Conservation (phyloP, 2,888 invertebrate genomes). For the Microctonus hyperodae region DNA sequence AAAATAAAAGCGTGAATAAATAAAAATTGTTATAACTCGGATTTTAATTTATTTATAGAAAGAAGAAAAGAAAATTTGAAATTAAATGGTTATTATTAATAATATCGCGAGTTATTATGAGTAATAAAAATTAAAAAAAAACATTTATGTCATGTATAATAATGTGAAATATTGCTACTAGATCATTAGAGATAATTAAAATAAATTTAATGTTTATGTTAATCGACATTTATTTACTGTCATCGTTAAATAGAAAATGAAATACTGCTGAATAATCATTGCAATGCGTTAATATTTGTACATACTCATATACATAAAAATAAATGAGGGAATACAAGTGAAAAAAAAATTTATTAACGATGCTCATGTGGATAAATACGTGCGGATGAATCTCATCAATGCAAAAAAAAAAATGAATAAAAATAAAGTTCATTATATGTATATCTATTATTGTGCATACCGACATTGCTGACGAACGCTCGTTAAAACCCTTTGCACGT, state of each 20-base stretch:
- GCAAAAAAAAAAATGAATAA: background rate
- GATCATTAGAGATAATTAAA: background rate
- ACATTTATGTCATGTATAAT: too few relatives aligned
- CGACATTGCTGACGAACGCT: background rate
- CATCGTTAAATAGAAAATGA: background rate
- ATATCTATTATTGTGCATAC: background rate
- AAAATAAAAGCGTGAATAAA: background rate
- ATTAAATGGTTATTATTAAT: background rate
- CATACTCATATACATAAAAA: background rate
- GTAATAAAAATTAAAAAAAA: too few relatives aligned
- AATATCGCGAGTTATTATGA: background rate
- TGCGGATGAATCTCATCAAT: background rate
- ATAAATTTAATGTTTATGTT: background rate
- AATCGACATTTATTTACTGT: background rate
- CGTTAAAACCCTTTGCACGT: background rate
- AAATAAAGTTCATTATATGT: background rate
- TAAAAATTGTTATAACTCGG: background rate
- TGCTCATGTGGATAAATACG: background rate
- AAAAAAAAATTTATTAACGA: background rate
- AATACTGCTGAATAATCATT: background rate
- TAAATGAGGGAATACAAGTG: background rate
- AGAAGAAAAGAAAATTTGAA: background rate
- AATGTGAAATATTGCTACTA: background rate
- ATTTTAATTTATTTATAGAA: background rate
- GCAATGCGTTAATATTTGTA: background rate